A percentile compares a stretch with the other conserved stretches of the same genome.
These are phyloP conservation scores for Mantis religiosa DNA, from an alignment of 2,888 invertebrate genomes.

Conservation along the genomic window DNA sequence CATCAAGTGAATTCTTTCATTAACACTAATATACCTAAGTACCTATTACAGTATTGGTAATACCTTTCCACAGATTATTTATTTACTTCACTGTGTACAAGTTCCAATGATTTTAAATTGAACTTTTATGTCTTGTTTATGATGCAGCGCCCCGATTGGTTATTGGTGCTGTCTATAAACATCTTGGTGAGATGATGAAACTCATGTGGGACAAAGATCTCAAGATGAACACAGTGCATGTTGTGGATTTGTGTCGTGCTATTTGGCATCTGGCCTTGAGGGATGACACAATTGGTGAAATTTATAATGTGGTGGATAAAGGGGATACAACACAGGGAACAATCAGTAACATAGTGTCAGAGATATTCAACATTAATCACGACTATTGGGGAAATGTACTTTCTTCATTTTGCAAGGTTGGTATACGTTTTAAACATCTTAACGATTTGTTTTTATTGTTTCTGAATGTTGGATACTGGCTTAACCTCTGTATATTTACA, in stretches of 20 bases:
- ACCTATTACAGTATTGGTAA: too few species aligned
- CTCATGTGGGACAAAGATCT: conserved; percentile 82
- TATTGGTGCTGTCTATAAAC: conserved; percentile 83
- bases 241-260: conserved; percentile 76
- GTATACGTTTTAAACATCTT: conserved; percentile 25
- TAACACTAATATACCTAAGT: too few species aligned
- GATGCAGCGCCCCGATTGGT: conserved; percentile 73
- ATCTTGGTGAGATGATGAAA: conserved; percentile 86
- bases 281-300: conserved; percentile 51
- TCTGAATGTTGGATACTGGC: too few species aligned
- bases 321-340: conserved; percentile 81
- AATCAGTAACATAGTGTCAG: conserved; percentile 72
- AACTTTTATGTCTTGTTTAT: neutral
- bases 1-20: too few species aligned
- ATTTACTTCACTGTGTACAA: too few species aligned
- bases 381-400: conserved; percentile 82
- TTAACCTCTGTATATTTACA: too few species aligned
- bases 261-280: conserved; percentile 65
- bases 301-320: conserved; percentile 80
- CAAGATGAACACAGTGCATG: conserved; percentile 83
- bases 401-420: conserved; percentile 75
- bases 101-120: too few species aligned
- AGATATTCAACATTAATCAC: conserved; percentile 79
- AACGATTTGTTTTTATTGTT: neutral
- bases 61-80: too few species aligned